Percentiles rank a stretch among this genome's conserved stretches.
phyloP scores from a whole-genome alignment of 2,113 vertebrate species.

The Myrmophylax atrothorax region DNA sequence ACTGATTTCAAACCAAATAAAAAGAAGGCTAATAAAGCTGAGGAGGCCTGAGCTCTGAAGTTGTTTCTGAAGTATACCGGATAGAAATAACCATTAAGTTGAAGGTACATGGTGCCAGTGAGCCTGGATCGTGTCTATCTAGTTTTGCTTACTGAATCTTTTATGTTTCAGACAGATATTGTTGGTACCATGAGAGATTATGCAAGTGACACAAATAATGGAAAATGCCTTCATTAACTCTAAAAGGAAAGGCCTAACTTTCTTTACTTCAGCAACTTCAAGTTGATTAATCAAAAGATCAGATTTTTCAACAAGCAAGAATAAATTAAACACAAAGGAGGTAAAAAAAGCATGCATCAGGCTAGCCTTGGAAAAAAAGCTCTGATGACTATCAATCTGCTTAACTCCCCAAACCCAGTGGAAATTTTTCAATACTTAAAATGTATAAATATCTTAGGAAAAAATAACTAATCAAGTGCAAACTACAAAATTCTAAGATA shows the following conservation, averaged over 20 bases:
- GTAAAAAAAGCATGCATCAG: neutral
- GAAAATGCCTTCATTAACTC: constrained; percentile 10
- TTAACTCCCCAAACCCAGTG: neutral
- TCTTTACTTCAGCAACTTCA: neutral
- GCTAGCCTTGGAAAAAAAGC: neutral
- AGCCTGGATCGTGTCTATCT: constrained; percentile 20
- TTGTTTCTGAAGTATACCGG: constrained; percentile 15
- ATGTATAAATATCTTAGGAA: neutral
- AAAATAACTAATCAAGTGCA: neutral
- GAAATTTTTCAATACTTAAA: neutral
- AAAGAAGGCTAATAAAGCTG: constrained; percentile 24
- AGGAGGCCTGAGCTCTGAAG: constrained; percentile 39
- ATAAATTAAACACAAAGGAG: neutral
- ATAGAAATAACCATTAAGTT: constrained; percentile 45
- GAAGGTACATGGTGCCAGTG: neutral
- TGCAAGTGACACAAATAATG: constrained; percentile 29
- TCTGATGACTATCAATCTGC: neutral
- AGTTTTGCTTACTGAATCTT: constrained; percentile 13
- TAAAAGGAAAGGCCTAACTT: neutral
- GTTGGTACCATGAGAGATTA: neutral
- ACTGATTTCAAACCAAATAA: constrained; percentile 42
- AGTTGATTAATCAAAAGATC: neutral
- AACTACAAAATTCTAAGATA: neutral
- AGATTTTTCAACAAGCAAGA: neutral
- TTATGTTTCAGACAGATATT: neutral